These are phyloP conservation scores for Pegoplata infirma DNA, from an alignment of 2,888 invertebrate genomes.

Conservation along the genomic window DNA sequence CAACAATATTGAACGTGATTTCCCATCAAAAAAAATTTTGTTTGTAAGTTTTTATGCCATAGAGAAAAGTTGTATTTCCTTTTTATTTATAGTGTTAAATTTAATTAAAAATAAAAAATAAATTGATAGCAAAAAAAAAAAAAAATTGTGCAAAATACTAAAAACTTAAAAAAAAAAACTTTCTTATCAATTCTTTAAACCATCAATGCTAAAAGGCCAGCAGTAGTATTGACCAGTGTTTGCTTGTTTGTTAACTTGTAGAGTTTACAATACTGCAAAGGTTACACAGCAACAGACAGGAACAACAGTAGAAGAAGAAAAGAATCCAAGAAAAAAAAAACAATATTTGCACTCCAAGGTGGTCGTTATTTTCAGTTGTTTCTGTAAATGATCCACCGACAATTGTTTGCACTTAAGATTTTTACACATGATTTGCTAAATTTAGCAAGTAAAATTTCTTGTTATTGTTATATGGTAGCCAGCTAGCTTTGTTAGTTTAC, in stretches of 20 bases:
- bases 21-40: constrained; percentile 10
- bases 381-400: constrained; percentile 63
- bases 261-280: background rate
- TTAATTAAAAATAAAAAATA: constrained; percentile 58
- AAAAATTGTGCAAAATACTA: too few relatives aligned
- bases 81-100: constrained; percentile 51
- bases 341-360: constrained; percentile 47
- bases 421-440: constrained; percentile 77
- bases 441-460: constrained; percentile 58
- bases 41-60: background rate
- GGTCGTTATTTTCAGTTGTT: constrained; percentile 53
- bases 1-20: constrained; percentile 25
- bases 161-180: constrained; percentile 12
- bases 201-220: constrained; percentile 38
- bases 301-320: too few relatives aligned
- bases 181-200: constrained; percentile 56
- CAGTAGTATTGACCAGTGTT: too few relatives aligned
- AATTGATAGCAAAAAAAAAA: too few relatives aligned
- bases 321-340: constrained; percentile 19
- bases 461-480: constrained; percentile 38
- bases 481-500: too few relatives aligned
- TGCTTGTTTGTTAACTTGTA: constrained; percentile 34
- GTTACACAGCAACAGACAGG: background rate
- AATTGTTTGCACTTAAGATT: constrained; percentile 79
- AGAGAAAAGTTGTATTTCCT: constrained; percentile 25